Evolutionary conservation across 2,888 invertebrate genomes (phyloP), one percentile per base, ranked within the genome.

Genomic region (Cyrtodaria siliqua): DNA sequence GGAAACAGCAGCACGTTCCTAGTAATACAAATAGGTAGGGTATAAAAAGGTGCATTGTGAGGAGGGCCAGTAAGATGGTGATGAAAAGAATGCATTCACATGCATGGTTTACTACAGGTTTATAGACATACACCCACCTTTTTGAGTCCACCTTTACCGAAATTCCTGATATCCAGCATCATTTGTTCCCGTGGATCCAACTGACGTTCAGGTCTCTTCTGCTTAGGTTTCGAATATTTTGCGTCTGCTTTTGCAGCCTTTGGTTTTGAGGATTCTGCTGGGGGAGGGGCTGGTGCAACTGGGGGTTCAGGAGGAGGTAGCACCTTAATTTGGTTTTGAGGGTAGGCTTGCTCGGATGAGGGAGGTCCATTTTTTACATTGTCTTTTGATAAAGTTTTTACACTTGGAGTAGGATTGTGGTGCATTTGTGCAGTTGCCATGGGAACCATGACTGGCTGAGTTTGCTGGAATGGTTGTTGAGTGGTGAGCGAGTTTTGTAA

Each of bases 101-200:
- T 33, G 33, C 33, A 8, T 33, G 12, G n/a, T n/a, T n/a, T n/a
- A n/a, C n/a, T n/a, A n/a, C n/a, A 33, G 6, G 12, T 33, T 12
- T 33, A 33, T 33, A 33, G 33, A 12, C 33, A 33, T 33, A 16
- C 16, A 44, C 44, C 44, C 66, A 92, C 92, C 86, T 89, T 88
- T 33, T 87, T 84, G 16, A 92, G 77, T 18, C 83, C 82, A 26
- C 73, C 80, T 49, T 88, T 84, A 33, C 93, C 94, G 62, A 96
- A 95, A 90, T 94, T 95, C 79, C 96, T 94, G 87, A 96, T 96
- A 20, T 96, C 95, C 59, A 95, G 94, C 91, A 96, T 93, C 38
- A 97, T 93, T 86, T 95, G 94, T 83, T 95, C 95, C 53, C 96
- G 93, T 0, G 95, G 94, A 91, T 96, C 96, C 1, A 92, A 86